Evolutionary conservation across 2,797 vertebrate genomes (phyloP).

Genomic region (Aplochiton taeniatus): DNA sequence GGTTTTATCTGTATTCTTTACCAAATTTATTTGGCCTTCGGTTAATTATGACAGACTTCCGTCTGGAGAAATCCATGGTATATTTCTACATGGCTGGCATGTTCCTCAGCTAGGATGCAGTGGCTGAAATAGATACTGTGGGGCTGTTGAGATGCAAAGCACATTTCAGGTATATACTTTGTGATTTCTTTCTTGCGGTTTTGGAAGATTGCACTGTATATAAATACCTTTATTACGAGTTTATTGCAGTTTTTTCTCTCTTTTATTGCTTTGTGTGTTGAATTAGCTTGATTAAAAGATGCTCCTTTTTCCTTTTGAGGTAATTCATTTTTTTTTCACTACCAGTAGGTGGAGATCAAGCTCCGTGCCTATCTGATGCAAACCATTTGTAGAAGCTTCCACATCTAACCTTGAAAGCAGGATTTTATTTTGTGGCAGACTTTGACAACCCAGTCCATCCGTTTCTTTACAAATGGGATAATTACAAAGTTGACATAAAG

Average conservation of each 20-base stretch:
- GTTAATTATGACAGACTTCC: too few relatives aligned
- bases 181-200: too few relatives aligned
- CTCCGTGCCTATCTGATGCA: conserved; percentile 53
- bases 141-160: too few relatives aligned
- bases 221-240: background rate
- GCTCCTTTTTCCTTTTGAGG: conserved; percentile 6
- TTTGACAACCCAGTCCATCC: conserved; percentile 59
- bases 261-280: conserved; percentile 28
- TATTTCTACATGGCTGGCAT: too few relatives aligned
- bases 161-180: too few relatives aligned
- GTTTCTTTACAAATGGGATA: conserved; percentile 60
- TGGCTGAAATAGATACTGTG: too few relatives aligned
- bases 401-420: conserved; percentile 61
- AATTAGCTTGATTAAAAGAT: conserved; percentile 31
- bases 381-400: conserved; percentile 26
- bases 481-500: conserved; percentile 50
- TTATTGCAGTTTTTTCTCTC: conserved; percentile 14
- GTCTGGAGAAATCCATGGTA: too few relatives aligned
- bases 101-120: too few relatives aligned
- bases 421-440: conserved; percentile 49
- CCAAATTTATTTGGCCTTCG: too few relatives aligned
- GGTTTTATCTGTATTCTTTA: too few relatives aligned
- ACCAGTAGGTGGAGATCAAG: conserved; percentile 82
- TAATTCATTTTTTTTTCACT: conserved; percentile 45
- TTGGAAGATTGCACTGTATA: too few relatives aligned